Evolutionary conservation across 2,888 invertebrate species (phyloP), one percentile per base, ranked within the genome.

Genomic region (Dynastes hyllus): DNA sequence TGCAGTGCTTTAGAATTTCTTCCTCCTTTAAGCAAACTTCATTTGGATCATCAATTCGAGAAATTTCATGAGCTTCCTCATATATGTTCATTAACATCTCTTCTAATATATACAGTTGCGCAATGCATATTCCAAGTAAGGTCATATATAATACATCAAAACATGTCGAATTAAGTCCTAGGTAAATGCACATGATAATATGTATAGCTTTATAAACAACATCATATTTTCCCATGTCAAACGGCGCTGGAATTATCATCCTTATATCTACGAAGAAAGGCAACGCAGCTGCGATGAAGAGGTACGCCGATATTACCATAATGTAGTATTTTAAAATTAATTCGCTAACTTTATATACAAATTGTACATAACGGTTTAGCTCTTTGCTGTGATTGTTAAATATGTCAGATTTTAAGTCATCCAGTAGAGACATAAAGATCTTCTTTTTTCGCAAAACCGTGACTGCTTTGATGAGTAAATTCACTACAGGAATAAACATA

Each of bases 341-440:
- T 40, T 63, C 53, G 3, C 61, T 53, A 13, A 66, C 13, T 32
- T 66, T 69, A 45, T 61, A 27, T 1, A 66, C 61, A 11, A 69
- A 45, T 32, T 40, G 50, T 1, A 79, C 29, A 11, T 76, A 53
- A n/a, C 58, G 16, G 4, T 80, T 78, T 40, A 78, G 51, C 16
- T 65, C 27, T 55, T 80, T 50, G 37, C 53, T 65, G 55, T 73
- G 67, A 2, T 63, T 37, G 22, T 78, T 69, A 50, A 80, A 80
- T 5, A 55, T 27, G 27, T 65, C 45, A 4, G 65, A 45, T 22
- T 80, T 32, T 29, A 80, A 40, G 55, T 58, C 40, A 27, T 80
- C 66, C 13, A 80, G 9, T 11, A 80, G 40, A 0, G 45, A 58
- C 2, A 73, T n/a, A 50, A 80, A 78, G 6, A 13, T 9, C 27